A percentile compares a stretch with the other conserved stretches of the same genome.
Evolutionary conservation across 2,888 invertebrate species (phyloP).

Genomic region (Phortica okadai): DNA sequence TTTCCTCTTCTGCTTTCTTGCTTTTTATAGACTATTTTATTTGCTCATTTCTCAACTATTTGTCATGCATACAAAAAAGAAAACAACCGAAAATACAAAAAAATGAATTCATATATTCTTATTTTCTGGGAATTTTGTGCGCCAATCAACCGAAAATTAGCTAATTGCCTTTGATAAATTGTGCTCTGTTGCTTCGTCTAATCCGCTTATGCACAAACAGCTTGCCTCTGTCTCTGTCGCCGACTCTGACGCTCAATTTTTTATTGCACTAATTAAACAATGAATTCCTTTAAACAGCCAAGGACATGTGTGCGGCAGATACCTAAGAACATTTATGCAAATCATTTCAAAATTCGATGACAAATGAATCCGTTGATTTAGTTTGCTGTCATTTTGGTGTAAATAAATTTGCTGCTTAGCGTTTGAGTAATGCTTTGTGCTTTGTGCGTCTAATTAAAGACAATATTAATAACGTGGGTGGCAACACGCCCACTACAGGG

Average conservation of each 20-base stretch:
- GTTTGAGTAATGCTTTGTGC: not conserved
- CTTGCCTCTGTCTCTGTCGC: not conserved
- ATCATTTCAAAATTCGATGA: not conserved
- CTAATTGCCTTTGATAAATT: conserved; percentile 68
- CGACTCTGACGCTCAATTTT: not conserved
- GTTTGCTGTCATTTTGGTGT: not conserved
- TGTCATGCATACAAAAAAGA: not conserved
- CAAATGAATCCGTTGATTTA: conserved; percentile 9
- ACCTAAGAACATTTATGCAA: not conserved
- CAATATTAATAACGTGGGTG: not conserved
- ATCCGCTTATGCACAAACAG: conserved; percentile 57
- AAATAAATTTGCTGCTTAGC: conserved; percentile 6
- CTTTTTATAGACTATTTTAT: not conserved
- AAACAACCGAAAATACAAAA: not conserved
- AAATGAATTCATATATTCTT: not conserved
- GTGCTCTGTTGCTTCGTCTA: conserved; percentile 52
- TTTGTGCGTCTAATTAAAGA: too few relatives aligned
- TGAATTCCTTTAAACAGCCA: conserved; percentile 14
- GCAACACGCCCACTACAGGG: conserved; percentile 2
- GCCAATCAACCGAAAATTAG: not conserved
- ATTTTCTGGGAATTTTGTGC: not conserved
- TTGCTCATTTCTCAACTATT: conserved; percentile 17
- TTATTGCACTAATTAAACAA: conserved; percentile 26
- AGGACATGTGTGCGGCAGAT: not conserved
- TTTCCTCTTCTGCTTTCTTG: not conserved